Evolutionary conservation across 2,888 invertebrate genomes (phyloP).

Genomic region (Sericinus montela): DNA sequence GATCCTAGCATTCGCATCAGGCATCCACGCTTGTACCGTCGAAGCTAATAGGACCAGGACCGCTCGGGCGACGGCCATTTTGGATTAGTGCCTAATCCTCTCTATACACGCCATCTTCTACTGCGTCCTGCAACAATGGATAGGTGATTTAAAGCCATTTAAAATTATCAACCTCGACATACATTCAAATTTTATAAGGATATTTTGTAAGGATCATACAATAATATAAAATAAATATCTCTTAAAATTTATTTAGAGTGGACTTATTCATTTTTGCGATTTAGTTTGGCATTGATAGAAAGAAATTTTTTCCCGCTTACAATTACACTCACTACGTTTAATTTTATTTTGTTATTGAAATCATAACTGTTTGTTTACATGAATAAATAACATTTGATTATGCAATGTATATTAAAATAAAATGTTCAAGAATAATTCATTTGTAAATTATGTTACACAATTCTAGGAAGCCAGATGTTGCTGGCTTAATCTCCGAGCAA

Average conservation of each 20-base stretch:
- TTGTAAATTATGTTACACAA: conserved; percentile 11
- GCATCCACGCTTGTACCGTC: conserved; percentile 84
- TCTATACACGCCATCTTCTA: conserved; percentile 63
- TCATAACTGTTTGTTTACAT: too few relatives aligned
- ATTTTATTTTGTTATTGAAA: too few relatives aligned
- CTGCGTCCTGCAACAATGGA: conserved; percentile 52
- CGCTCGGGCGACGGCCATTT: conserved; percentile 76
- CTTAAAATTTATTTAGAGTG: too few relatives aligned
- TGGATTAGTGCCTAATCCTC: conserved; percentile 57
- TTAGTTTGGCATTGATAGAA: too few relatives aligned
- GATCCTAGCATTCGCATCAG: conserved; percentile 84
- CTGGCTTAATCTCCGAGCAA: conserved; percentile 15
- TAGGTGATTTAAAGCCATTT: conserved; percentile 17
- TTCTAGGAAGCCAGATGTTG: conserved; percentile 15
- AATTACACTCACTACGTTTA: too few relatives aligned
- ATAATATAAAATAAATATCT: too few relatives aligned
- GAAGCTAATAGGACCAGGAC: conserved; percentile 75
- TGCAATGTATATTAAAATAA: neutral
- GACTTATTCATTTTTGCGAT: too few relatives aligned
- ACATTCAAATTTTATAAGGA: too few relatives aligned
- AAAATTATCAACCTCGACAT: conserved; percentile 10
- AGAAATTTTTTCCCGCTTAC: too few relatives aligned
- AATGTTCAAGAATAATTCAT: conserved; percentile 3
- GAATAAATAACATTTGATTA: neutral
- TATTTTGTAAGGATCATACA: too few relatives aligned